Percentiles rank a stretch among this genome's conserved stretches.
Conservation (phyloP, 2,113 vertebrate species). For the Asarcornis scutulata region DNA sequence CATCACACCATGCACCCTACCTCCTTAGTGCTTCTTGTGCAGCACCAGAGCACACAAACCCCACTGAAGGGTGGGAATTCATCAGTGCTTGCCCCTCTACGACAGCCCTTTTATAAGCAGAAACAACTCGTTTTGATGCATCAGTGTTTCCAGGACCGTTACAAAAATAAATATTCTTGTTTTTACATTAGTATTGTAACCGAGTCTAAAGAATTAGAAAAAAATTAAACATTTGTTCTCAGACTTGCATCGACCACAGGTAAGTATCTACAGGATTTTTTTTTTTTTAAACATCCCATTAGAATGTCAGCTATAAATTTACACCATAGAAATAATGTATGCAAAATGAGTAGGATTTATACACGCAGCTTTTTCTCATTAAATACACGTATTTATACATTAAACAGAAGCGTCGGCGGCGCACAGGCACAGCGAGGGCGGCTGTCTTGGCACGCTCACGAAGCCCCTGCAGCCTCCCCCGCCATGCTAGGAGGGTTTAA, state of each 20-base stretch:
- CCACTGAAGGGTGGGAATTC: not conserved
- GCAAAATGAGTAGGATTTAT: not conserved
- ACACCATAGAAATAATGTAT: not conserved
- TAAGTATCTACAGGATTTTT: slow-evolving; percentile 30
- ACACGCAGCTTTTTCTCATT: not conserved
- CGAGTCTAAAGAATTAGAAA: slow-evolving; percentile 21
- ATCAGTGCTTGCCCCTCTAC: not conserved
- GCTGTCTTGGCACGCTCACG: rapidly evolving
- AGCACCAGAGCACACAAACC: too few relatives aligned
- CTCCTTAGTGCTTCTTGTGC: too few relatives aligned
- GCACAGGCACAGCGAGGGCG: rapidly evolving
- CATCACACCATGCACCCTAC: not conserved
- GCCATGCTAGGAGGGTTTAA: too few relatives aligned
- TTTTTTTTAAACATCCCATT: not conserved
- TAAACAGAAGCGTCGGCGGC: not conserved
- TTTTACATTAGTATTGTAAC: slow-evolving; percentile 18
- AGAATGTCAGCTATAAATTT: not conserved
- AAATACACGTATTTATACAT: not conserved
- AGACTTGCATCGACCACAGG: not conserved
- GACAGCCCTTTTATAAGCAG: not conserved
- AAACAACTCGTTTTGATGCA: not conserved
- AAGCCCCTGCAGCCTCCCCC: not conserved
- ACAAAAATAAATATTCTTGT: slow-evolving; percentile 63
- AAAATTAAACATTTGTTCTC: not conserved
- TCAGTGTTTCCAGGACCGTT: not conserved